These are phyloP conservation scores for Mellilla xanthometata DNA, from an alignment of 2,888 invertebrate genomes.

Conservation along the genomic window DNA sequence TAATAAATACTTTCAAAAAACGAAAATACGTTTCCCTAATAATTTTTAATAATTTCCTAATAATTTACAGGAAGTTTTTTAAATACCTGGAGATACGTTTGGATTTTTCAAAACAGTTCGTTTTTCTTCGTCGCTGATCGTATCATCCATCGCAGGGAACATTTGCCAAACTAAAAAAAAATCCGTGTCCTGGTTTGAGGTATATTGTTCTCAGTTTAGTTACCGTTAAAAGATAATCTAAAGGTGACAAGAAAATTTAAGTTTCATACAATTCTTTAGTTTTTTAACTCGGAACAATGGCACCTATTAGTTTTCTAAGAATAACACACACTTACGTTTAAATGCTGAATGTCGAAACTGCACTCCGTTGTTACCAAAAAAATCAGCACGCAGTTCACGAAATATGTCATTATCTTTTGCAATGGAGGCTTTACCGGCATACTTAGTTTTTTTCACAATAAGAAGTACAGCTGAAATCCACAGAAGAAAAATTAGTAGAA, in stretches of 20 bases:
- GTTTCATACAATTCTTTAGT: too few species aligned
- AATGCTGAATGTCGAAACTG: conserved; percentile 27
- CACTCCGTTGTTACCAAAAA: background rate
- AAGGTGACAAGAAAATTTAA: too few species aligned
- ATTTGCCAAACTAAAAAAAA: conserved; percentile 44
- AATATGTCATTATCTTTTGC: conserved; percentile 8
- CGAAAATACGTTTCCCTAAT: too few species aligned
- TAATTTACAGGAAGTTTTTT: too few species aligned
- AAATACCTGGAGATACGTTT: conserved; percentile 53
- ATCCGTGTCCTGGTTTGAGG: too few species aligned
- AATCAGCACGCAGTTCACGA: background rate
- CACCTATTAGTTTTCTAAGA: too few species aligned
- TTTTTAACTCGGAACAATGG: too few species aligned
- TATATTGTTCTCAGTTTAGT: too few species aligned
- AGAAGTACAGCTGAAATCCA: conserved; percentile 49
- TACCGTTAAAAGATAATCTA: too few species aligned
- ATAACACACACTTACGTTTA: too few species aligned
- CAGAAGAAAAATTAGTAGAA: conserved; percentile 38
- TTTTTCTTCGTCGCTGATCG: conserved; percentile 38
- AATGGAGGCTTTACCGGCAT: conserved; percentile 19
- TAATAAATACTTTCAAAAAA: too few species aligned
- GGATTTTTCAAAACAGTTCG: conserved; percentile 38
- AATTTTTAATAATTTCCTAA: too few species aligned
- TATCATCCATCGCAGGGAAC: conserved; percentile 31
- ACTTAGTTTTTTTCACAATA: conserved; percentile 39